Evolutionary conservation across 64 coral and sea anemone genomes (phyloP), one percentile per base, ranked within the genome.

Genomic region (Anthopleura sola): DNA sequence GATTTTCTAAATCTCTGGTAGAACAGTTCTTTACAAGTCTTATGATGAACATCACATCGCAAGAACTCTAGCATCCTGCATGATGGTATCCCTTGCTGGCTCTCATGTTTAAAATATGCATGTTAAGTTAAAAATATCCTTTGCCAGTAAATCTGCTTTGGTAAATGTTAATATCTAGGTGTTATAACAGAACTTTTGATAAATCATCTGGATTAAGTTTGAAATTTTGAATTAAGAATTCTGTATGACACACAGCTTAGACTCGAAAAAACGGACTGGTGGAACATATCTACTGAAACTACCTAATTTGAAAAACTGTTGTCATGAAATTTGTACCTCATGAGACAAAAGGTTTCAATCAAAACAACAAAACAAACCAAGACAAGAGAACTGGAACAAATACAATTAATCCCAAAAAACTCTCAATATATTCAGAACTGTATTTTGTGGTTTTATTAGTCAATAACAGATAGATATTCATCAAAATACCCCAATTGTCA

Each of bases 1-100:
- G 58, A n/a, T 62, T 28, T n/a, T 62, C 24, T 62, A 62, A 62
- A 26, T 62, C 58, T 26, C 11, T 62, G 6, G 58, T 10, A 11
- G 58, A 26, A 26, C 21, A 62, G 58, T 62, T 62, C 75, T 77
- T 77, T 37, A 77, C 33, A 38, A 77, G 31, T 23, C 37, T 77
- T 77, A 77, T 13, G 37, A 77, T 77, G 75, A 77, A 77, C 75
- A 77, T 77, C 31, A 77, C 75, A 77, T 77, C 14, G 18, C 34
- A 1, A 40, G 32, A 38, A 77, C 21, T 1, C 32, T 37, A 77
- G 3, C 12, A 77, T 19, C 14, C 37, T 77, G 3, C 32, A 19
- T 18, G 19, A 77, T 0, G 10, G 33, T 18, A 37, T 77, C 37
- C 33, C 4, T n/a, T 28, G 55, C 24, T n/a, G 6, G n/a, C 21